Evolutionary conservation across 2,797 vertebrate genomes (phyloP).

Genomic region (Valencia hispanica): DNA sequence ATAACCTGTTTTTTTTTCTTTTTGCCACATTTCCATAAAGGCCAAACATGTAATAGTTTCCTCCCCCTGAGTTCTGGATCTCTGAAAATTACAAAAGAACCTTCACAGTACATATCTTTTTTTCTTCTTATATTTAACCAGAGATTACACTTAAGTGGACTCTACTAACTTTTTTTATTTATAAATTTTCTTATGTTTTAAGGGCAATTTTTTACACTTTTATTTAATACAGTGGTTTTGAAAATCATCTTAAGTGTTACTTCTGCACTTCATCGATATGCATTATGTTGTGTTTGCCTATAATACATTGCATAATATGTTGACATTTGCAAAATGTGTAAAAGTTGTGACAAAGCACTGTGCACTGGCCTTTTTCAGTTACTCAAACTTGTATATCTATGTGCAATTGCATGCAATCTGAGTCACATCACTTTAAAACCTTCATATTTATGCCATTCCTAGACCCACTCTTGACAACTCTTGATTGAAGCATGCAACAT

Average conservation of each 20-base stretch:
- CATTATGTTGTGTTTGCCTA: background rate
- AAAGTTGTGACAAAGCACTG: constrained; percentile 24
- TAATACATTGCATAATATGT: background rate
- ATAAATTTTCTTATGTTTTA: background rate
- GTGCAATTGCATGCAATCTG: constrained; percentile 36
- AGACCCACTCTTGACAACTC: constrained; percentile 23
- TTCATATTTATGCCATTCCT: constrained; percentile 7
- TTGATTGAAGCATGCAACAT: constrained; percentile 42
- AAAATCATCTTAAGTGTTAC: background rate
- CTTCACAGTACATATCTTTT: too few species aligned
- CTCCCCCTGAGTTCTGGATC: too few species aligned
- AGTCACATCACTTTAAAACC: constrained; percentile 18
- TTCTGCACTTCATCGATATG: background rate
- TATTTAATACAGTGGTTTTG: background rate
- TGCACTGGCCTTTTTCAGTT: constrained; percentile 18
- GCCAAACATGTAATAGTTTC: background rate
- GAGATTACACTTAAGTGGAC: background rate
- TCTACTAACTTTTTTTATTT: background rate
- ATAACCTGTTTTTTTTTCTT: background rate
- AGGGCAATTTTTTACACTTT: background rate
- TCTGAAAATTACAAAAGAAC: too few species aligned
- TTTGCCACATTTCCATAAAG: background rate
- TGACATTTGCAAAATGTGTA: background rate
- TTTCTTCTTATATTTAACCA: too few species aligned
- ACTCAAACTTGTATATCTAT: constrained; percentile 12